Conservation (phyloP, 1,140 invertebrate species). For the Drosophila kikkawai region DNA sequence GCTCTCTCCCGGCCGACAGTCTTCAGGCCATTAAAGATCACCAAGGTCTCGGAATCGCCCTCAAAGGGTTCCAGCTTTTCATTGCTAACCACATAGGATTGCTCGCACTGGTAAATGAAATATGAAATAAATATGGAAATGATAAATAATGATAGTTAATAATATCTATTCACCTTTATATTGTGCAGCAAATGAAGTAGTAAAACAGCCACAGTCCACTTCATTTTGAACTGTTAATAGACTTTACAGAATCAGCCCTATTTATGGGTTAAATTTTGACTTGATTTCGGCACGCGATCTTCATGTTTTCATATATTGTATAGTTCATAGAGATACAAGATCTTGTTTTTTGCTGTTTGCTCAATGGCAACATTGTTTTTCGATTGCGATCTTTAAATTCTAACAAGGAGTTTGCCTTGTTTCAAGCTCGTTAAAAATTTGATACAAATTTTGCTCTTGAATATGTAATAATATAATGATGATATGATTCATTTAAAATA, state of each 20-base stretch:
- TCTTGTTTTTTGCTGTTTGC: constrained; percentile 29
- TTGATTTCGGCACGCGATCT: constrained; percentile 44
- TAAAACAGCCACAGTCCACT: constrained; percentile 35
- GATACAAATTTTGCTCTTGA: too few relatives aligned
- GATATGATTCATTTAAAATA: neutral
- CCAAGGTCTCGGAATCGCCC: constrained; percentile 65
- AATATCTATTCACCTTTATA: constrained; percentile 39
- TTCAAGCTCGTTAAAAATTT: neutral
- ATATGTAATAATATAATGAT: too few relatives aligned
- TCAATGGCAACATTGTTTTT: constrained; percentile 50
- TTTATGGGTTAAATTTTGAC: constrained; percentile 37
- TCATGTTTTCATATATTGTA: constrained; percentile 33
- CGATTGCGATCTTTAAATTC: constrained; percentile 17
- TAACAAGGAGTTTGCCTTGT: neutral
- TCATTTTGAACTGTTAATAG: constrained; percentile 48
- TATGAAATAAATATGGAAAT: neutral
- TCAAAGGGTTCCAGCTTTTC: constrained; percentile 71
- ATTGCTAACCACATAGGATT: constrained; percentile 72
- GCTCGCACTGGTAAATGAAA: constrained; percentile 49
- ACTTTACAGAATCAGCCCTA: constrained; percentile 12
- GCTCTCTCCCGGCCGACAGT: constrained; percentile 64
- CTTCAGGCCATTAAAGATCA: constrained; percentile 58
- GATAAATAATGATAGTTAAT: neutral
- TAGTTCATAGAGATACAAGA: constrained; percentile 2
- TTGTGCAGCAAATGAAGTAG: constrained; percentile 36